Base-by-base conservation (phyloP, 2,113 vertebrate species). In the Ophiodon elongatus region DNA sequence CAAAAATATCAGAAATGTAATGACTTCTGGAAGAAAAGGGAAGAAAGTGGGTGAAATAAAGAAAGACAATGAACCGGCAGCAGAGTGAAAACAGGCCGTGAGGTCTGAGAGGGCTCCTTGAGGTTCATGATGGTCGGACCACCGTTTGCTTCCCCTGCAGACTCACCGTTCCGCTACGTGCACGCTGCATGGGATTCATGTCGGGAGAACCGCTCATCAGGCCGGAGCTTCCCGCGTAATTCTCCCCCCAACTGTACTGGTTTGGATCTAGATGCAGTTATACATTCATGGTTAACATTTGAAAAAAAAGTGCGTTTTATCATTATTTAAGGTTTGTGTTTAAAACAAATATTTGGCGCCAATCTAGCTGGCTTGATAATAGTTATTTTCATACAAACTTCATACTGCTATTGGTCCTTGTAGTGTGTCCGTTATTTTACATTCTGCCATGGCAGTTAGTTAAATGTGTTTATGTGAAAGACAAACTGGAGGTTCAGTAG, bases 171-270 rank as follows among this genome's bases (percentile, higher is more conserved):
- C 98, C 98, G 50, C 98, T 99, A n/a, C 97, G 94, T 0, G 96
- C 95, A 11, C 98, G 94, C 86, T 98, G 98, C 90, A 98, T 93
- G 0, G 97, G 98, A 89, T 96, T 96, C 79, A 99, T 91, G 1
- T 98, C 98, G 0, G 98, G 98, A 4, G 98, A 97, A 0, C 97
- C 95, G 87, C 98, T 99, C 97, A 98, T 98, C 10, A 99, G 96
- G 23, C 98, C 98, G 0, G 98, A 99, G 86, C 98, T 99, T 41
- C 98, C 97, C 0, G 98, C 98, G 0, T 99, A 99, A 84, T 99
- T 99, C 88, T 99, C 98, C 21, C 97, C 98, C 98, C 98, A 99
- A 65, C 98, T 99, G 86, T 99, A 99, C 94, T 98, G 97, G 92
- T 99, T 98, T 13, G 98, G 98, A 95, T 99, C 98, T 99, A 45